Base-by-base conservation (phyloP, 2,113 vertebrate species). In the Bungarus multicinctus region DNA sequence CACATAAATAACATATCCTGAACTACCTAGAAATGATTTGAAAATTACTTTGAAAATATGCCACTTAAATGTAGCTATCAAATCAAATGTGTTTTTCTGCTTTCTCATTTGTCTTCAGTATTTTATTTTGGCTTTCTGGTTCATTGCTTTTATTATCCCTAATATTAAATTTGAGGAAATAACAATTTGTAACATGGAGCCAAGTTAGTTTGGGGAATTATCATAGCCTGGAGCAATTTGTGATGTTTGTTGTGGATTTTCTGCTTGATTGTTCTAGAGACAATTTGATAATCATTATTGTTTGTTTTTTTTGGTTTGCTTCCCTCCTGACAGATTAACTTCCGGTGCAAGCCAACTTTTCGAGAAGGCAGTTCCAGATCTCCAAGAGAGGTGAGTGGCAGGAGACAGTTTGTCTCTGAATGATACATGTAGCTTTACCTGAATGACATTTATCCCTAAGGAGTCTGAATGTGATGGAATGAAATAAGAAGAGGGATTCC, bases 261-360 rank as follows among this genome's bases (percentile, higher is more conserved):
- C 85, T 47, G 85, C 45, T 50, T 50, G 25, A 50, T 87, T 50
- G 23, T 50, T 45, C 22, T 50, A 45, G 30, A 50, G 45, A 39
- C 45, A 60, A 20, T 11, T 12, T 22, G 27, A 4, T 30, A 34
- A 50, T 27, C 16, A 34, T 7, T 57, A 85, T 12, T 85, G 0
- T 5, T 52, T 57, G 39, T 9, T 50, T 50, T 45, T 50, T 5
- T 90, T 23, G 85, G 47, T 96, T 92, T 98, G 91, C 96, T 74
- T 97, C 94, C 95, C 91, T 91, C 55, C 96, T 95, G 89, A 25
- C 92, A 99, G 99, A 99, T 99, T 94, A 99, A 99, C 97, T 99
- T 99, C 97, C 98, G 98, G 95, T 99, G 99, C 96, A 99, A 99
- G 94, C 99, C 98, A 0, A 99, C 99, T n/a, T 99, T 99, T 96